Evolutionary conservation across 1,140 invertebrate genomes (phyloP).

Genomic region (Amyelois transitella): DNA sequence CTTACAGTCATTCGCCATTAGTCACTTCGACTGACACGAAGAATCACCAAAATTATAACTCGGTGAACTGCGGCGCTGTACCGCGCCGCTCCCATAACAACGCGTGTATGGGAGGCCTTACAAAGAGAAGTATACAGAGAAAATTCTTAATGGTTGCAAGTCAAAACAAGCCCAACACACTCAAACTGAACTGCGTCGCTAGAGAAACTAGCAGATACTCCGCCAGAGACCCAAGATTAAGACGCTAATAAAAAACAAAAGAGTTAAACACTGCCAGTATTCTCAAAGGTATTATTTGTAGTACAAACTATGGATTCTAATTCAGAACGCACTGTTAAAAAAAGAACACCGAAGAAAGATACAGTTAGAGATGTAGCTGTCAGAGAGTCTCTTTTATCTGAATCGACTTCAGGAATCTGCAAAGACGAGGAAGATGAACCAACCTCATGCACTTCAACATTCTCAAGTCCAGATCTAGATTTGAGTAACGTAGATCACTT

Average conservation of each 20-base stretch:
- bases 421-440: conserved; percentile 52
- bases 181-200: conserved; percentile 63
- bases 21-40: background rate
- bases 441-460: conserved; percentile 34
- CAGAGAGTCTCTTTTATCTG: conserved; percentile 51
- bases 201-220: conserved; percentile 62
- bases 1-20: background rate
- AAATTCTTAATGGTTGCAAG: conserved; percentile 61
- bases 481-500: conserved; percentile 30
- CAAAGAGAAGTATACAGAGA: conserved; percentile 16
- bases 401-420: conserved; percentile 61
- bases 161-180: conserved; percentile 61
- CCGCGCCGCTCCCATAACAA: conserved; percentile 20
- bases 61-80: conserved; percentile 21
- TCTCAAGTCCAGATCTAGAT: conserved; percentile 57
- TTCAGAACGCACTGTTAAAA: conserved; percentile 35
- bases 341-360: conserved; percentile 31
- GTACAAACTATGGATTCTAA: conserved; percentile 44
- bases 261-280: conserved; percentile 42
- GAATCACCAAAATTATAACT: background rate
- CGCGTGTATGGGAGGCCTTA: conserved; percentile 47
- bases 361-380: conserved; percentile 29
- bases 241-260: conserved; percentile 37
- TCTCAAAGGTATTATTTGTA: conserved; percentile 32
- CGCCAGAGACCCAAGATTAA: conserved; percentile 70